A percentile compares a stretch with the other conserved stretches of the same genome.
Evolutionary conservation across 30 jellyfish, hydroid and myxozoan species (phyloP).

Genomic region (Aurelia sp.): DNA sequence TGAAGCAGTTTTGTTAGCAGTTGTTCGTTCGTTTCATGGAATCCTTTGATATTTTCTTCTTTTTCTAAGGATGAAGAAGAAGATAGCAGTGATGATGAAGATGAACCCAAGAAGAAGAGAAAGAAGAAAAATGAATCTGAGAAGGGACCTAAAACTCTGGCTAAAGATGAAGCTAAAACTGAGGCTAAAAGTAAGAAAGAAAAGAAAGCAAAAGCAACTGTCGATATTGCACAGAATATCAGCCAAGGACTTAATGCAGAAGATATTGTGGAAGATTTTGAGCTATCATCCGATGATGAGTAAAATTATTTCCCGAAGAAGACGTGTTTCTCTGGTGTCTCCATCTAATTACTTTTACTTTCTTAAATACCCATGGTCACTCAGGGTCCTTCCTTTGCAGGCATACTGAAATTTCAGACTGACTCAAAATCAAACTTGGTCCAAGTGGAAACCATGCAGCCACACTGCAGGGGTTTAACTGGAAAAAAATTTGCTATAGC

Average conservation of each 20-base stretch:
- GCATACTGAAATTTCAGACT: no score
- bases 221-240: neutral
- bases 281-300: slow-evolving; percentile 52
- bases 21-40: no score
- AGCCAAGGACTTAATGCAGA: slow-evolving; percentile 24
- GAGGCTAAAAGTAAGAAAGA: neutral
- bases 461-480: no score
- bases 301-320: neutral
- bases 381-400: no score
- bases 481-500: no score
- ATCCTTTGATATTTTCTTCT: no score
- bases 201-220: neutral
- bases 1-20: no score
- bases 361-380: no score
- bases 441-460: no score
- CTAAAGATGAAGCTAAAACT: neutral
- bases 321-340: no score
- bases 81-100: neutral
- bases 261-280: slow-evolving; percentile 66
- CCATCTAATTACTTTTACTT: no score
- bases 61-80: neutral
- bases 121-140: slow-evolving; percentile 4
- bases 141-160: neutral
- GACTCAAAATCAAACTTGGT: no score
- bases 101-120: neutral